Conservation (phyloP, 1,140 invertebrate species). For the Macrostomum lignano region DNA sequence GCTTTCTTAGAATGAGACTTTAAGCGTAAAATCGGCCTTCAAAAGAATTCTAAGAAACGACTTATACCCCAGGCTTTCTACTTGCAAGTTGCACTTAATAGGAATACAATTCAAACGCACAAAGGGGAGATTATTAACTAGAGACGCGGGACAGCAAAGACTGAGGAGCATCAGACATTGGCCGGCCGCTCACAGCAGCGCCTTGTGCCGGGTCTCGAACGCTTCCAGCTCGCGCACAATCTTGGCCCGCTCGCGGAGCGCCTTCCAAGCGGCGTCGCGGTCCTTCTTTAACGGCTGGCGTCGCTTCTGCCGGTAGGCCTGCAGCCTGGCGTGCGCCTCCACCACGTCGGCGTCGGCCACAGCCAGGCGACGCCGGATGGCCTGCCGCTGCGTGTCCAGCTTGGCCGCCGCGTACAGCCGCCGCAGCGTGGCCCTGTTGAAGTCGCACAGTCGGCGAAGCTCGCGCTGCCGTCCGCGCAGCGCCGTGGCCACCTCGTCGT, state of each 20-base stretch:
- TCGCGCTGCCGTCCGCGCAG: conserved; percentile 52
- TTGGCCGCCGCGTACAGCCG: conserved; percentile 26
- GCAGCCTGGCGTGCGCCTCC: conserved; percentile 41
- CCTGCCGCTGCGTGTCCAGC: conserved; percentile 31
- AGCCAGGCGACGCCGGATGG: conserved; percentile 39
- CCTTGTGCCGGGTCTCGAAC: conserved; percentile 7
- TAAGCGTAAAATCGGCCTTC: too few relatives aligned
- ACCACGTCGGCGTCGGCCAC: conserved; percentile 38
- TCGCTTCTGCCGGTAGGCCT: conserved; percentile 44
- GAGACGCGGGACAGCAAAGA: too few relatives aligned
- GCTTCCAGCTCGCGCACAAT: conserved; percentile 32
- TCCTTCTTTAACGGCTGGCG: conserved; percentile 47
- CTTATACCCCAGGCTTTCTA: too few relatives aligned
- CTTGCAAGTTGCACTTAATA: too few relatives aligned
- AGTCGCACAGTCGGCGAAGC: conserved; percentile 37
- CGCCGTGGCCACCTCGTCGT: conserved; percentile 55
- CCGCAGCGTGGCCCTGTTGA: conserved; percentile 39
- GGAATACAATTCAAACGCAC: too few relatives aligned
- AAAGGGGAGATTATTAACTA: too few relatives aligned
- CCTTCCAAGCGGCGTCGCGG: conserved; percentile 43
- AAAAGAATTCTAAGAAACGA: too few relatives aligned
- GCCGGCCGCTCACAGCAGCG: too few relatives aligned
- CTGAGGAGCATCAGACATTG: too few relatives aligned
- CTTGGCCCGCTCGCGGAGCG: conserved; percentile 34
- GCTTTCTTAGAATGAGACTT: too few relatives aligned